Conservation (phyloP, 2,888 invertebrate species). For the Cheilosia scutellata region DNA sequence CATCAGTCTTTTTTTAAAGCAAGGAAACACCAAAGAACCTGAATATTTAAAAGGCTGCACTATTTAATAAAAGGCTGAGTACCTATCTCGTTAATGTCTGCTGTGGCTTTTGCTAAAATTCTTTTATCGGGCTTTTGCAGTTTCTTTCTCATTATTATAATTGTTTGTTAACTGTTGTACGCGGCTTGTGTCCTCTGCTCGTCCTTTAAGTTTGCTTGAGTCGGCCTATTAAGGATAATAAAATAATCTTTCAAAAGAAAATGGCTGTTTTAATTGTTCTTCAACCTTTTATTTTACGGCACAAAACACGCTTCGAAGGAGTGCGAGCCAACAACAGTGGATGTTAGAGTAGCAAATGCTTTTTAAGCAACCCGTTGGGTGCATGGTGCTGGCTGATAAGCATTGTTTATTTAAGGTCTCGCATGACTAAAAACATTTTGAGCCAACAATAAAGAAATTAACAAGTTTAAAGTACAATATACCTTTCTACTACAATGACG, state of each 20-base stretch:
- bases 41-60: conserved; percentile 3
- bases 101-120: conserved; percentile 42
- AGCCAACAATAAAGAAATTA: conserved; percentile 64
- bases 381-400: conserved; percentile 56
- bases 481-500: conserved; percentile 9
- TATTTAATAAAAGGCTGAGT: conserved; percentile 22
- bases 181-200: conserved; percentile 5
- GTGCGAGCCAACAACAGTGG: conserved; percentile 41
- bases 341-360: conserved; percentile 18
- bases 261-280: conserved; percentile 70
- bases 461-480: conserved; percentile 34
- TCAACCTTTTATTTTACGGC: conserved; percentile 64
- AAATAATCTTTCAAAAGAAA: conserved; percentile 66
- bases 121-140: conserved; percentile 61
- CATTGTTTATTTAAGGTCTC: conserved; percentile 64
- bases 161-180: conserved; percentile 57
- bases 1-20: no score
- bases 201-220: background rate
- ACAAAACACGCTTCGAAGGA: conserved; percentile 47
- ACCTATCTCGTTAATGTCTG: conserved; percentile 17
- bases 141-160: conserved; percentile 46
- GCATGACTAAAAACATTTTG: conserved; percentile 51
- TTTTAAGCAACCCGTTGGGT: conserved; percentile 47
- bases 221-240: conserved; percentile 63
- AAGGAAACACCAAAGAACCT: background rate